These are phyloP conservation scores for Limenitis camilla DNA, from an alignment of 2,888 invertebrate genomes.

Conservation along the genomic window DNA sequence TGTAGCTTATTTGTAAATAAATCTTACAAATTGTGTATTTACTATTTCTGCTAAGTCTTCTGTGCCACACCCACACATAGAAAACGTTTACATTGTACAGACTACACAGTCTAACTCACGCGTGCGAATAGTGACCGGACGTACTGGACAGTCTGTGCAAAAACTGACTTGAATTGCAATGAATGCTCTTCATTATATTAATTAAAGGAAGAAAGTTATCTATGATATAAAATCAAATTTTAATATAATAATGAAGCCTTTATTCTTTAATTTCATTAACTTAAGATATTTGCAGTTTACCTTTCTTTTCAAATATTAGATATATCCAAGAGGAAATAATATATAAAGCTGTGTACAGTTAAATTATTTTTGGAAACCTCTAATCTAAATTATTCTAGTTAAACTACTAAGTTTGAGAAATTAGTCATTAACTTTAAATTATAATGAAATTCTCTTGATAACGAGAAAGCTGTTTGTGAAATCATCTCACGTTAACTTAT, in stretches of 20 bases:
- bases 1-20: no score
- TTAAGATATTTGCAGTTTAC: no score
- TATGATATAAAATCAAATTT: background rate
- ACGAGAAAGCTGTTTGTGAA: conserved; percentile 15
- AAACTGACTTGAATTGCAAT: conserved; percentile 13
- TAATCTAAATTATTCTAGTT: no score
- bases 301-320: no score
- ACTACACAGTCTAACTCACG: background rate
- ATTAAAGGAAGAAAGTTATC: background rate
- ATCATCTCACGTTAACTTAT: conserved; percentile 12
- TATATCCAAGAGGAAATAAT: no score
- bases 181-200: background rate
- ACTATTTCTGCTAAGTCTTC: background rate
- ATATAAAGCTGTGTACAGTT: no score
- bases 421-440: background rate
- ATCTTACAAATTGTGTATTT: conserved; percentile 10
- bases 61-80: background rate
- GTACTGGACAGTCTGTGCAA: conserved; percentile 4
- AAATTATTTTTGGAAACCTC: no score
- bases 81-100: background rate
- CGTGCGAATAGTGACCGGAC: conserved; percentile 10
- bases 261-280: no score
- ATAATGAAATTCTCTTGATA: background rate
- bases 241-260: no score
- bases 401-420: no score